Evolutionary conservation across 2,888 invertebrate species (phyloP), one percentile per base, ranked within the genome.

Genomic region (Drosophila setosimentum): DNA sequence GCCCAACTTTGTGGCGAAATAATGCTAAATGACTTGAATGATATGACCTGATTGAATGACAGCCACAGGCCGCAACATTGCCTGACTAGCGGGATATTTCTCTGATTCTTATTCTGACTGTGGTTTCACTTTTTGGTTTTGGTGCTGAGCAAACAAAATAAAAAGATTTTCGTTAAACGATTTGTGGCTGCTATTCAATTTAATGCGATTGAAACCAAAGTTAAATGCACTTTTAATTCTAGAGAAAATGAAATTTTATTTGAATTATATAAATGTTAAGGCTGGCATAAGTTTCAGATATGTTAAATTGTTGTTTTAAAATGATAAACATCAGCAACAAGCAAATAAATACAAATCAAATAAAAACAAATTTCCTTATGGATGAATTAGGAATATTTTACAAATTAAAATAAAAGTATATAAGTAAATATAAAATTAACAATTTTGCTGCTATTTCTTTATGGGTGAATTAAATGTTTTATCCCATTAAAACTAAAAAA

Each of bases 21-120:
- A 59, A 81, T 78, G 78, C 55, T 75, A 75, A 80, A 81, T 78
- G 78, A 68, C 78, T 68, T 64, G 68, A 80, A 68, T 75, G 67
- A 75, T 55, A 63, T 68, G 69, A 62, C 58, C 73, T 73, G 78
- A 76, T 76, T 64, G n/a, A 58, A 27, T 73, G 78, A 64, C 77
- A 49, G 30, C 54, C 58, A 65, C 42, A 64, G 33, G 30, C 75
- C 69, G 62, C 69, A 59, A 68, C 29, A 70, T 55, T 60, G 77
- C 76, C 67, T 64, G 71, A 66, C 61, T 51, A n/a, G 10, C 27
- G 13, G 40, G 27, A 40, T 42, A 65, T 32, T 21, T 21, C 50
- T 33, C 18, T 33, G 32, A 55, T 27, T 58, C 16, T 32, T n/a
- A 16, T 45, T 45, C 10, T 18, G 33, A 50, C 53, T 69, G 67